Percentiles rank a stretch among this genome's conserved stretches.
Evolutionary conservation across 2,113 vertebrate genomes (phyloP).

Genomic region (Burhinus oedicnemus): DNA sequence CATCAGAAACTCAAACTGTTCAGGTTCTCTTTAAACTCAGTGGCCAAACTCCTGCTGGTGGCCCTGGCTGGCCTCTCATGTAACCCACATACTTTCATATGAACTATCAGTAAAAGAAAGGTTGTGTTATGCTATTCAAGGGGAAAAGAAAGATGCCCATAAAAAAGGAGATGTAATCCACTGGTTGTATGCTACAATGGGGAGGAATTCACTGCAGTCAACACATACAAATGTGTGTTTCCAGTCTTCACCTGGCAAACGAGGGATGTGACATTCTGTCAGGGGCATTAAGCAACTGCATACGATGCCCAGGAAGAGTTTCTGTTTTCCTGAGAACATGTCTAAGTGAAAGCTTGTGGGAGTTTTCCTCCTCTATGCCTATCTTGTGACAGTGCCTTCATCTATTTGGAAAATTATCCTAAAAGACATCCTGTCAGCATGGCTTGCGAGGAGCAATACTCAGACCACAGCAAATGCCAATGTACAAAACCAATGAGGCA

Average conservation of each 20-base stretch:
- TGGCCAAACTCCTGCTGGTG: background rate
- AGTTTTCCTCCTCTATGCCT: background rate
- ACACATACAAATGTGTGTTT: background rate
- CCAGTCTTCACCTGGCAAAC: background rate
- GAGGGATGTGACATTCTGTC: background rate
- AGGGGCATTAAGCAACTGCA: background rate
- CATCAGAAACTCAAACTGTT: background rate
- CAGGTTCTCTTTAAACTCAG: background rate
- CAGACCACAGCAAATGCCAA: background rate
- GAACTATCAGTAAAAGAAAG: background rate
- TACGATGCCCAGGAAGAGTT: background rate
- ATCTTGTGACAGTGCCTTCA: background rate
- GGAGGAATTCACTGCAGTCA: background rate
- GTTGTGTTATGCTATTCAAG: background rate
- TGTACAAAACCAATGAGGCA: background rate
- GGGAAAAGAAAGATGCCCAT: background rate
- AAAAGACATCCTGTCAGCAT: background rate
- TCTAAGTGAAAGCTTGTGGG: background rate
- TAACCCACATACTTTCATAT: background rate
- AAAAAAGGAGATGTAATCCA: background rate
- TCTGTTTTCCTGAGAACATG: background rate
- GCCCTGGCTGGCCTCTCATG: background rate
- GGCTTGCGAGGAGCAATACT: background rate
- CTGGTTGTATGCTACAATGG: too few species aligned
- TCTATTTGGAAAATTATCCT: background rate